A percentile compares a stretch with the other conserved stretches of the same genome.
Conservation (phyloP, 2,888 invertebrate species). For the Argyra leucocephala region DNA sequence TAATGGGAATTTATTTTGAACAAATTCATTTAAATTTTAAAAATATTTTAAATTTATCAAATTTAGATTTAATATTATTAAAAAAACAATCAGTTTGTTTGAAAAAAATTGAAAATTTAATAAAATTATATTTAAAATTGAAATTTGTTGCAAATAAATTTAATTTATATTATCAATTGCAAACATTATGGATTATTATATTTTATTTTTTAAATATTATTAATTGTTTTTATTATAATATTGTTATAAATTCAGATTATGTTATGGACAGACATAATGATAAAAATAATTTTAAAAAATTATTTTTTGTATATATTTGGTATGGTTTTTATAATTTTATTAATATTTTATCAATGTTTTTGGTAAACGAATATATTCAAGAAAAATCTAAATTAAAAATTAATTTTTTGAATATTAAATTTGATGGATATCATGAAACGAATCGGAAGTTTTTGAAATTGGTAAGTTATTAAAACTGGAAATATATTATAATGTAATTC, state of each 20-base stretch:
- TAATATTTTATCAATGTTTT: not conserved
- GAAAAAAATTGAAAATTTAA: not conserved
- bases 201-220: not conserved
- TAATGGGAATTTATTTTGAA: not conserved
- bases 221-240: not conserved
- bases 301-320: not conserved
- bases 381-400: not conserved
- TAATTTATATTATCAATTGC: not conserved
- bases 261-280: no score
- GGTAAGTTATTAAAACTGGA: not conserved
- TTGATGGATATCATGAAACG: not conserved
- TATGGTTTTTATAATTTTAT: not conserved
- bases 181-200: not conserved
- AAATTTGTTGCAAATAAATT: not conserved
- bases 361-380: not conserved
- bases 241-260: not conserved
- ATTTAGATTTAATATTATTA: not conserved
- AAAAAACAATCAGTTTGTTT: not conserved
- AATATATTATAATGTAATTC: no score
- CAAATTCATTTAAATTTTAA: not conserved
- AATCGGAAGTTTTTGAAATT: not conserved
- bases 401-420: not conserved
- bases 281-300: no score
- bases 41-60: not conserved
- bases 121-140: not conserved